Evolutionary conservation across 2,113 vertebrate species (phyloP), one percentile per base, ranked within the genome.

Genomic region (Xyrauchen texanus): DNA sequence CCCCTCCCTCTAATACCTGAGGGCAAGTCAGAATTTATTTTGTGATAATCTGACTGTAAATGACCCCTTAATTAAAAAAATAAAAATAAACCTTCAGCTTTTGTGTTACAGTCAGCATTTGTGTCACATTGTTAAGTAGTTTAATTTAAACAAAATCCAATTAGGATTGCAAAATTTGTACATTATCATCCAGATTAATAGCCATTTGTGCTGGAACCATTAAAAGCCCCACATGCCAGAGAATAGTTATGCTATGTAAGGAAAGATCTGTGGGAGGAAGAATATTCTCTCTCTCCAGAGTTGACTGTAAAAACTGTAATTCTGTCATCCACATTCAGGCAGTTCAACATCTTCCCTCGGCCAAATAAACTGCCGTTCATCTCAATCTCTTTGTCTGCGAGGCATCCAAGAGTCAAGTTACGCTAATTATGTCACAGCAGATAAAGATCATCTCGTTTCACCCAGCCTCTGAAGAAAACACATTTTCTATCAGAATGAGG

Each of bases 231-330:
- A 46, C 53, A 49, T 67, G n/a, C 57, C 63, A 3, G 7, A 7
- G 21, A 45, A 70, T 46, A 66, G 61, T 80, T 76, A 6, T 46
- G 57, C 68, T 75, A 57, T 71, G 60, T 76, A 44, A 13, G 46
- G 13, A 46, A 12, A 34, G 57, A 58, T 62, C 61, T 71, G 46
- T 61, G 66, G 21, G 3, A 34, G 21, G 21, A 34, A 3, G 21
- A 34, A 34, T 34, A 34, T 34, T 34, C 21, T 34, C 21, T 34
- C 21, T 58, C 70, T 66, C 53, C 57, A 61, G 58, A 82, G 57
- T 44, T 58, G 12, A 21, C 61, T 76, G 53, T 64, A 7, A 74
- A 34, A 34, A 69, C n/a, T 44, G 16, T 7, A 44, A 15, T 70
- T 63, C 67, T 65, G 58, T 65, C 46, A 62, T 69, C 52, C 62